Base-by-base conservation (phyloP, 2,797 vertebrate genomes). In the Nasua narica region DNA sequence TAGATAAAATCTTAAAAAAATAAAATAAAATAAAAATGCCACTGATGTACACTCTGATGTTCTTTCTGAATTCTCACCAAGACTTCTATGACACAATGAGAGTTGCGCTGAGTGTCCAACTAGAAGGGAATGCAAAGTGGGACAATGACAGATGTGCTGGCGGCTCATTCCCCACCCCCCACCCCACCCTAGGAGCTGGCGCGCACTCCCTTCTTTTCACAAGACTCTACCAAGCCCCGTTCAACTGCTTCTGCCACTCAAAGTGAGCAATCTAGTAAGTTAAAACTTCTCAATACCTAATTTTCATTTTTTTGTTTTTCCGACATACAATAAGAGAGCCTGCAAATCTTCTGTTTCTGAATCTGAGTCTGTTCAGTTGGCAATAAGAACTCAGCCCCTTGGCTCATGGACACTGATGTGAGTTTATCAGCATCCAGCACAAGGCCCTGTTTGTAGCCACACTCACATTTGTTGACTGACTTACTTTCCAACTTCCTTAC, bases 201-300 rank as follows among this genome's bases (percentile, higher is more conserved):
- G 23, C n/a, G 5, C 11, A 56, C 3, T 32, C 5, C 84, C 50
- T 93, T 35, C 85, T 60, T 69, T 81, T 19, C 50, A 70, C 29
- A 69, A 52, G 70, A 67, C 56, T 69, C 81, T 54, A 67, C 56
- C 0, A 0, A 83, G 69, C 23, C 82, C 67, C 18, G 6, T 8
- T 43, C 48, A 88, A 37, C 29, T 1, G 43, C 12, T 37, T 78
- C 77, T 29, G 21, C 23, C 67, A 32, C 35, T 88, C 48, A 40
- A 81, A 81, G 2, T 19, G 25, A 70, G 18, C 46, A 12, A 40
- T 37, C 37, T 43, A 65, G 1, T 52, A 74, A 90, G 43, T 77
- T 40, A 56, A 76, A 95, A 56, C 29, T 62, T 79, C 6, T 46
- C 56, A 62, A 77, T 78, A 40, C n/a, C 54, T 56, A 29, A 81